Conservation (phyloP, 2,888 invertebrate genomes). For the Lypha dubia region DNA sequence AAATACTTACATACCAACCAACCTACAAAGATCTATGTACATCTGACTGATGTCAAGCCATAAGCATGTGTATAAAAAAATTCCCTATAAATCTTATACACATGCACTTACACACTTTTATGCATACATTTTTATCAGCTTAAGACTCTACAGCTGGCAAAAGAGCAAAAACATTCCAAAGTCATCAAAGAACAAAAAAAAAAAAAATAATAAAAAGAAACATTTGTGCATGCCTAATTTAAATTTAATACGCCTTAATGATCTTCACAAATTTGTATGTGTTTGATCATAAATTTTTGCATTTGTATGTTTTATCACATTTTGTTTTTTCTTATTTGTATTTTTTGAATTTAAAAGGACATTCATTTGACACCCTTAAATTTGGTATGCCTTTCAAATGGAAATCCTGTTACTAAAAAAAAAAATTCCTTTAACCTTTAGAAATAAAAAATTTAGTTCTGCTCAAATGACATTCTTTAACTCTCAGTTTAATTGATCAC, state of each 20-base stretch:
- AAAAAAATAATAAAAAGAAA: conserved; percentile 24
- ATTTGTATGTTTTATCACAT: conserved; percentile 32
- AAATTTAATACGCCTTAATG: conserved; percentile 74
- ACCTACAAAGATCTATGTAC: too few species aligned
- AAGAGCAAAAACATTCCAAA: conserved; percentile 36
- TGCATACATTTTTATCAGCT: conserved; percentile 48
- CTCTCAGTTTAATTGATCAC: conserved; percentile 34
- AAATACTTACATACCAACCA: too few species aligned
- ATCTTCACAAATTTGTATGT: conserved; percentile 55
- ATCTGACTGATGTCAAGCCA: not conserved
- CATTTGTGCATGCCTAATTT: conserved; percentile 75
- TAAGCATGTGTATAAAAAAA: conserved; percentile 5
- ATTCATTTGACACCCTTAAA: conserved; percentile 74
- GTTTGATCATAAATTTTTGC: conserved; percentile 28
- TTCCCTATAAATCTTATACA: conserved; percentile 15
- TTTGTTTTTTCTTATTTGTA: not conserved
- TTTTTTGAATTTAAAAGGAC: conserved; percentile 58
- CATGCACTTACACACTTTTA: not conserved
- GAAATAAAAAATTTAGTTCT: conserved; percentile 43
- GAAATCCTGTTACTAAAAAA: conserved; percentile 52
- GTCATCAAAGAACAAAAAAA: conserved; percentile 2
- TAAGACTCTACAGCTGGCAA: conserved; percentile 58
- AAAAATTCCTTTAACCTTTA: not conserved
- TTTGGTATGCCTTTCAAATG: conserved; percentile 75
- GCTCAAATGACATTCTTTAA: conserved; percentile 60